These are phyloP conservation scores for Hyposoter didymator DNA, from an alignment of 2,888 invertebrate genomes.

Conservation along the genomic window DNA sequence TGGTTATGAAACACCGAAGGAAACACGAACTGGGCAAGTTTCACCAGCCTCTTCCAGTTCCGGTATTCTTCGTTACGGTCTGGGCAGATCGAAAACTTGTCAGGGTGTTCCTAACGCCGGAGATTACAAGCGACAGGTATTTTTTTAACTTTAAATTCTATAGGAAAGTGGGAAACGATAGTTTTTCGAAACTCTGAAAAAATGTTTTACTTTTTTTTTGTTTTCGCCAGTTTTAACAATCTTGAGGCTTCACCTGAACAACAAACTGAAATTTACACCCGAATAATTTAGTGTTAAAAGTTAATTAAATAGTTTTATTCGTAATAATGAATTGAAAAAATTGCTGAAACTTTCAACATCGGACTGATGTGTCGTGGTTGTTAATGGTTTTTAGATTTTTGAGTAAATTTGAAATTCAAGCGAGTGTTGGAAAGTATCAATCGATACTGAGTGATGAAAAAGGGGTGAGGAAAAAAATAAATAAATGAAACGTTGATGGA, in stretches of 20 bases:
- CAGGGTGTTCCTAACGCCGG: constrained; percentile 66
- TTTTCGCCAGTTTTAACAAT: neutral
- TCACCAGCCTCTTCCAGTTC: constrained; percentile 65
- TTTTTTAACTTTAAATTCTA: constrained; percentile 1
- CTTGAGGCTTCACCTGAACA: neutral
- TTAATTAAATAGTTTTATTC: neutral
- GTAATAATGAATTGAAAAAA: neutral
- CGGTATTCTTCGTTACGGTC: constrained; percentile 64
- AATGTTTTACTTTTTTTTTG: neutral
- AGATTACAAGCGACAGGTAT: constrained; percentile 77
- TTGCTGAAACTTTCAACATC: neutral
- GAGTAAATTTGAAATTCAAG: neutral
- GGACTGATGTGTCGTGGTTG: neutral
- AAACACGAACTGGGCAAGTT: constrained; percentile 58
- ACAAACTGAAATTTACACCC: neutral
- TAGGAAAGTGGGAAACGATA: neutral
- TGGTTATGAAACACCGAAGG: constrained; percentile 61
- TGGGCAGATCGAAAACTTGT: constrained; percentile 71
- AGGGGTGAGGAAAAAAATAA: neutral
- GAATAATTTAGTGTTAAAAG: neutral
- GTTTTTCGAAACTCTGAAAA: neutral
- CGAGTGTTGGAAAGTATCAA: neutral
- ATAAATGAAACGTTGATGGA: constrained; percentile 19
- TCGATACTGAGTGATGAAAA: neutral
- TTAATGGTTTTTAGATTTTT: neutral